phyloP scores from a whole-genome alignment of 2,888 invertebrate genomes.

The Trachelus iudaicus region DNA sequence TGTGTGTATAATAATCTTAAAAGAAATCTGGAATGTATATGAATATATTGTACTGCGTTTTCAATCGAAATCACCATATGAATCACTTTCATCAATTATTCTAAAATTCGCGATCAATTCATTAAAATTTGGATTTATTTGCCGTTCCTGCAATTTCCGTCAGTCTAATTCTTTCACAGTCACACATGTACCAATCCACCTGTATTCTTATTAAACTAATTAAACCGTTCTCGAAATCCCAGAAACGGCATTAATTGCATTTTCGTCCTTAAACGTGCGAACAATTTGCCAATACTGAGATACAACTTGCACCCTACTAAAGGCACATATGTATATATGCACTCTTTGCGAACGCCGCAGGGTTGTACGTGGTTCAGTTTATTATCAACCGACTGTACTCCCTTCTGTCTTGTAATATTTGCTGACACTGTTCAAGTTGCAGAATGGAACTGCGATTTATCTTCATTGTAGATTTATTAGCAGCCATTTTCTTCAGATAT shows the following conservation, averaged over 20 bases:
- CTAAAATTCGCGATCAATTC: not conserved
- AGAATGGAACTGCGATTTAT: not conserved
- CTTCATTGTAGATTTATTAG: not conserved
- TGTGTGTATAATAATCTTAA: not conserved
- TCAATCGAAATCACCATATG: not conserved
- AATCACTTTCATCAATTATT: not conserved
- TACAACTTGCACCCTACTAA: not conserved
- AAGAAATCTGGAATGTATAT: not conserved
- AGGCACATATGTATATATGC: not conserved
- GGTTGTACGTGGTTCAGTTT: not conserved
- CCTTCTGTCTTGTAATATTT: not conserved
- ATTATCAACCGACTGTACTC: not conserved
- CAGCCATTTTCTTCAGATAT: not conserved
- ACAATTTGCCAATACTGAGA: not conserved
- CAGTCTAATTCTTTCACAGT: not conserved
- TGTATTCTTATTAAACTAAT: not conserved
- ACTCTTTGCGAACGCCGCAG: not conserved
- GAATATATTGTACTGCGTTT: not conserved
- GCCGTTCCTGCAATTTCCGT: not conserved
- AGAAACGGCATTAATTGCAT: not conserved
- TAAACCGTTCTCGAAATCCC: not conserved
- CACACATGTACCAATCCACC: not conserved
- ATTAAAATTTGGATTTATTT: not conserved
- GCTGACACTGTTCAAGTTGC: not conserved
- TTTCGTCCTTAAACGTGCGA: not conserved